Conservation (phyloP, 1,140 invertebrate genomes). For the Mya arenaria region DNA sequence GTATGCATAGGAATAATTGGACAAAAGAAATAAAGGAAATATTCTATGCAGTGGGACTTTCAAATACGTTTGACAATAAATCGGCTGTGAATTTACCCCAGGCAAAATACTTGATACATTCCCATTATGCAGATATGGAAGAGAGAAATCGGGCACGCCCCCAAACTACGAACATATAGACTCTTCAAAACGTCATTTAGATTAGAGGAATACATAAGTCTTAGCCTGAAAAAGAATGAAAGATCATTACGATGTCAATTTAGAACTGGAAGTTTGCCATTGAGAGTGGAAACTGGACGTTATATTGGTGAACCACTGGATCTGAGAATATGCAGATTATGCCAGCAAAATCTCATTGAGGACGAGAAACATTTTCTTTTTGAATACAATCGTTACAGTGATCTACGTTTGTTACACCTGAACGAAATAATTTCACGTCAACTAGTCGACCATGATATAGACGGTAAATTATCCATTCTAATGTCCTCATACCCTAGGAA, state of each 20-base stretch:
- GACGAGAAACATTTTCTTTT: too few species aligned
- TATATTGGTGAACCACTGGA: not conserved
- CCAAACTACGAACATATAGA: not conserved
- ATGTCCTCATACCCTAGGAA: too few species aligned
- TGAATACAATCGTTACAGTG: too few species aligned
- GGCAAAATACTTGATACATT: not conserved
- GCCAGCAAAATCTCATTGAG: too few species aligned
- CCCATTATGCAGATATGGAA: not conserved
- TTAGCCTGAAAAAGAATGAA: not conserved
- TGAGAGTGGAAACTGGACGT: not conserved
- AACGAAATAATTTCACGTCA: too few species aligned
- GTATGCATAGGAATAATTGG: slow-evolving; percentile 44
- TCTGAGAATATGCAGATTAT: not conserved
- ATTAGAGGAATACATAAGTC: not conserved
- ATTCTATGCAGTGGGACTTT: not conserved
- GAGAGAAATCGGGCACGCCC: not conserved
- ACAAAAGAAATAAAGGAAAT: slow-evolving; percentile 20
- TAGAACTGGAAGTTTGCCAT: not conserved
- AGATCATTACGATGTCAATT: too few species aligned
- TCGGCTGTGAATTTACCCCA: not conserved
- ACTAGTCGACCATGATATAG: too few species aligned
- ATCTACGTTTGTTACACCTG: too few species aligned
- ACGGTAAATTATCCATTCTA: too few species aligned
- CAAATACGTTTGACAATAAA: not conserved
- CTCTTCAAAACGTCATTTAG: not conserved